phyloP scores from a whole-genome alignment of 2,888 invertebrate genomes.

The Trichogramma dendrolimi region DNA sequence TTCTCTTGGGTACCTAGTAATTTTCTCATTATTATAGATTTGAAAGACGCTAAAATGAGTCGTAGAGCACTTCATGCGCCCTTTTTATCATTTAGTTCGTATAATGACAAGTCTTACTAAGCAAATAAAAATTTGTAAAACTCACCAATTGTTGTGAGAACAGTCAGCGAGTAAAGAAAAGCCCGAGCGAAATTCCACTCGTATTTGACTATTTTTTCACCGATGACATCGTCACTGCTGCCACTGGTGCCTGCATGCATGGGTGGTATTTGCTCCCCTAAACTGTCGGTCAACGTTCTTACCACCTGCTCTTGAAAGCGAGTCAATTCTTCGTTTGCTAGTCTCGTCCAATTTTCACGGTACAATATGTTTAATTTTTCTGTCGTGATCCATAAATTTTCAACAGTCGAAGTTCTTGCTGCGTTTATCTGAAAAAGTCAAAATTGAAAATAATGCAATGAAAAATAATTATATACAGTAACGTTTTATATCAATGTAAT shows the following conservation, averaged over 20 bases:
- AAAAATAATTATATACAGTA: no score
- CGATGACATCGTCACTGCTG: conserved; percentile 39
- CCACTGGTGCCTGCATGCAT: conserved; percentile 45
- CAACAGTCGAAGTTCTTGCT: conserved; percentile 68
- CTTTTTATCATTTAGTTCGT: no score
- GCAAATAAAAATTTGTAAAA: conserved; percentile 32
- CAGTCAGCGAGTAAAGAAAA: conserved; percentile 90
- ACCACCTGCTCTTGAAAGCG: conserved; percentile 81
- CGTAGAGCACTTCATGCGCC: no score
- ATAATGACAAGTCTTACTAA: no score
- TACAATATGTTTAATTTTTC: conserved; percentile 82
- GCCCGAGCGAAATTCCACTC: conserved; percentile 88
- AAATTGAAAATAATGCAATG: no score
- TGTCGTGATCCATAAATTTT: conserved; percentile 89
- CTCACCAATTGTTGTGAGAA: conserved; percentile 88
- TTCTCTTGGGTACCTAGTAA: no score
- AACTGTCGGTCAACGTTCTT: conserved; percentile 74
- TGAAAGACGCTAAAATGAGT: no score
- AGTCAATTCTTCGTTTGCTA: conserved; percentile 72
- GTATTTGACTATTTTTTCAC: conserved; percentile 55
- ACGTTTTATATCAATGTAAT: no score
- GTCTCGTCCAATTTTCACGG: conserved; percentile 83
- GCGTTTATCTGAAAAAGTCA: conserved; percentile 52
- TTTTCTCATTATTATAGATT: no score
- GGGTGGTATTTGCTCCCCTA: conserved; percentile 59